phyloP scores from a whole-genome alignment of 2,888 invertebrate species.

The Lasioglossum leucozonium region DNA sequence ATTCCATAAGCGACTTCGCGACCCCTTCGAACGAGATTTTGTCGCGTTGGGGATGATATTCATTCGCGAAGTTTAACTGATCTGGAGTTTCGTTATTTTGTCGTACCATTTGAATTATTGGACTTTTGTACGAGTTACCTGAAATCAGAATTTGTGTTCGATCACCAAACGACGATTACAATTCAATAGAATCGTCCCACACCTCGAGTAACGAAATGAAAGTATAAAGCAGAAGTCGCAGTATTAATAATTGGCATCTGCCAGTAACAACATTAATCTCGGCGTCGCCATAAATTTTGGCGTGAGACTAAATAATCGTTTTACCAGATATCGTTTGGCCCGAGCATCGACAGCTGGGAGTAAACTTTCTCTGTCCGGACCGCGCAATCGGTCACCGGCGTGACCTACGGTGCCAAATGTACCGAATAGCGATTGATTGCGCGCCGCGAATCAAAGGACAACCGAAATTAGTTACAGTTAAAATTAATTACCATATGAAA shows the following conservation, averaged over 20 bases:
- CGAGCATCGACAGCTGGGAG: background rate
- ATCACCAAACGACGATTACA: background rate
- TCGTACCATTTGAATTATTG: background rate
- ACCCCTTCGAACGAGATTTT: background rate
- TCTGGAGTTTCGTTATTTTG: background rate
- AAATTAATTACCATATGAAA: conserved; percentile 11
- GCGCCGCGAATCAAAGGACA: conserved; percentile 8
- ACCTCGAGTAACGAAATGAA: background rate
- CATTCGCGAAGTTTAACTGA: background rate
- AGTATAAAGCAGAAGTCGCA: background rate
- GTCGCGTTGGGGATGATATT: background rate
- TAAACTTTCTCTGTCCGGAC: background rate
- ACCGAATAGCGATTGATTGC: conserved; percentile 9
- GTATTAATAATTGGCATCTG: background rate
- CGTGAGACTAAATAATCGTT: background rate
- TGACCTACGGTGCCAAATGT: conserved; percentile 11
- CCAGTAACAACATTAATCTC: background rate
- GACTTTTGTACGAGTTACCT: background rate
- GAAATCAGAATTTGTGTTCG: background rate
- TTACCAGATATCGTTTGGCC: background rate
- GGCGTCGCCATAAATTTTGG: background rate
- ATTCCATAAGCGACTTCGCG: background rate
- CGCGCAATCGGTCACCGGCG: background rate
- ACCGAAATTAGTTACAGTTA: conserved; percentile 5
- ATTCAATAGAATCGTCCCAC: background rate